phyloP scores from a whole-genome alignment of 92 coral and sea anemone species.

The Meandrina meandrites region DNA sequence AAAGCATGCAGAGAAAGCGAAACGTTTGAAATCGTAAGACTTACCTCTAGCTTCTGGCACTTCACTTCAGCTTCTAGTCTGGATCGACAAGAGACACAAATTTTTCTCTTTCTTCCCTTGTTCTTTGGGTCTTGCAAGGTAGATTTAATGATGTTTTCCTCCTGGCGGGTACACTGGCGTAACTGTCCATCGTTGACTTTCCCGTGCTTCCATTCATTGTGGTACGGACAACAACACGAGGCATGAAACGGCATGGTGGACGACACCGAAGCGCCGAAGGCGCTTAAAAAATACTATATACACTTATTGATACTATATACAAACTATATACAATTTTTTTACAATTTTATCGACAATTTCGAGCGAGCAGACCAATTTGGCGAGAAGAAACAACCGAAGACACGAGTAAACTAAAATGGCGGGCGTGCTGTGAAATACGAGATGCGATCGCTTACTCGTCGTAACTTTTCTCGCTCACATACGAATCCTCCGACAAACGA shows the following conservation, averaged over 20 bases:
- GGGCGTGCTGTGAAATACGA: not conserved
- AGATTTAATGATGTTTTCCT: not conserved
- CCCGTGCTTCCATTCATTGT: conserved; percentile 8
- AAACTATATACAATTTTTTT: not conserved
- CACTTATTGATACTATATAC: conserved; percentile 12
- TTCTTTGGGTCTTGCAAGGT: not conserved
- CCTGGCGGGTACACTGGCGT: not conserved
- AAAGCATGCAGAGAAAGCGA: too few species aligned
- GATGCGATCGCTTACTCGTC: not conserved
- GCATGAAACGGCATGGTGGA: not conserved
- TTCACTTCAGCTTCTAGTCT: conserved; percentile 1
- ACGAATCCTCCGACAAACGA: conserved; percentile 7
- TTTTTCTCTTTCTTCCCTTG: not conserved
- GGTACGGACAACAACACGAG: not conserved
- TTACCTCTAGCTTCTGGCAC: conserved; percentile 5
- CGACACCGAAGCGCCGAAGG: not conserved
- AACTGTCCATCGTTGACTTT: not conserved
- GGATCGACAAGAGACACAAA: conserved; percentile 5
- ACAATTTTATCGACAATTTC: conserved; percentile 10
- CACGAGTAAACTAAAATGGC: not conserved
- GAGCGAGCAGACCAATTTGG: not conserved
- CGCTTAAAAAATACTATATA: not conserved
- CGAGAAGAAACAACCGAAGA: not conserved
- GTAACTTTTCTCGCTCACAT: conserved; percentile 11
- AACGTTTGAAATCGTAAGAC: too few species aligned